Percentiles rank a stretch among this genome's conserved stretches.
phyloP scores from a whole-genome alignment of 2,113 vertebrate species.

The Prolemur simus region DNA sequence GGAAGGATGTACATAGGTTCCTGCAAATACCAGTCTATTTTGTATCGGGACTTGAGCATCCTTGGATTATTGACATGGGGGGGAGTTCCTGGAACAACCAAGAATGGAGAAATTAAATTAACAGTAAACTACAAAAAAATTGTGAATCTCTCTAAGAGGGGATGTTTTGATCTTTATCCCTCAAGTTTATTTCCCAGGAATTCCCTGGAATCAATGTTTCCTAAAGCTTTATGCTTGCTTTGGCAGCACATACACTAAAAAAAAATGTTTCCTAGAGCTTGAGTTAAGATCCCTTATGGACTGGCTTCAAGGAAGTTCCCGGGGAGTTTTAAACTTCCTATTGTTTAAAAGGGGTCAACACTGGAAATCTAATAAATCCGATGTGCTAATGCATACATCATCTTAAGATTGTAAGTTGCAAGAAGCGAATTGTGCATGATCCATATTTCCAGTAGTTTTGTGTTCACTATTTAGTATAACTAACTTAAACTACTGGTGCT shows the following conservation, averaged over 20 bases:
- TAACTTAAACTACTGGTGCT: background rate
- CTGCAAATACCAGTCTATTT: no score
- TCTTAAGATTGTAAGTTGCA: background rate
- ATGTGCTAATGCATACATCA: background rate
- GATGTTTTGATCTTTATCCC: background rate
- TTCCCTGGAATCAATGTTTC: background rate
- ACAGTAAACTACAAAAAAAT: background rate
- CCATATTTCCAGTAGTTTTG: background rate
- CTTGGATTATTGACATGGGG: no score
- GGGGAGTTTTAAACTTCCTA: background rate
- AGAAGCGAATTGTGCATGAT: background rate
- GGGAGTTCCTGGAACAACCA: background rate
- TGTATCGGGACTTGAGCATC: no score
- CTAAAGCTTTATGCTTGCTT: background rate
- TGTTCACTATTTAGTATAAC: background rate
- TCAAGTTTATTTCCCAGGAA: background rate
- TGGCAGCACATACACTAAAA: no score
- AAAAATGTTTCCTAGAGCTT: background rate
- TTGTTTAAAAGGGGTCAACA: background rate
- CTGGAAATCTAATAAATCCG: background rate
- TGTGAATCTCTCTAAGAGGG: background rate
- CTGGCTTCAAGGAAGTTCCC: background rate
- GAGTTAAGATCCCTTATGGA: background rate
- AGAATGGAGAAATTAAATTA: background rate
- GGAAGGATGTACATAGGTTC: no score